phyloP scores from a whole-genome alignment of 2,888 invertebrate genomes.

The Vesta saturnalis region DNA sequence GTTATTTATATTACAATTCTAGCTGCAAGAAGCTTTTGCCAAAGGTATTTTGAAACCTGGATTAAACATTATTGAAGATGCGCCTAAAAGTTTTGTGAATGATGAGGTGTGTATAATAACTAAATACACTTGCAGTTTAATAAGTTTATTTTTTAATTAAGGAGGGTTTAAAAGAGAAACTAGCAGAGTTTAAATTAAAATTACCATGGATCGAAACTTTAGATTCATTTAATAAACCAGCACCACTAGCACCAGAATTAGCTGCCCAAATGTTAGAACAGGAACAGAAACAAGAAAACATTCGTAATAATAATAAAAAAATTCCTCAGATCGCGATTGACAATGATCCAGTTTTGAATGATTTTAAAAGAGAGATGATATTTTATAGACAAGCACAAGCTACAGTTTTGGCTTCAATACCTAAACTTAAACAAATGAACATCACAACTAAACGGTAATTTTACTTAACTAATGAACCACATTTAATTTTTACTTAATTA shows the following conservation, averaged over 20 bases:
- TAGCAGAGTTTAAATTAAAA: slow-evolving; percentile 75
- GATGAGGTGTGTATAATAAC: slow-evolving; percentile 71
- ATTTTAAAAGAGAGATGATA: slow-evolving; percentile 90
- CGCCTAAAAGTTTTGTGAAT: slow-evolving; percentile 72
- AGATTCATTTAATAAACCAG: slow-evolving; percentile 79
- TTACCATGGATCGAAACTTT: slow-evolving; percentile 89
- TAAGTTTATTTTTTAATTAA: slow-evolving; percentile 45
- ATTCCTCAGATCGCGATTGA: slow-evolving; percentile 70
- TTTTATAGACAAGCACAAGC: slow-evolving; percentile 90
- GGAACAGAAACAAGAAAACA: slow-evolving; percentile 73
- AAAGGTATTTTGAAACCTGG: slow-evolving; percentile 88
- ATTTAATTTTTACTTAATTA: not conserved
- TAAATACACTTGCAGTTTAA: too few species aligned
- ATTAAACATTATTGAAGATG: slow-evolving; percentile 74
- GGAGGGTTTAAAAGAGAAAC: slow-evolving; percentile 74
- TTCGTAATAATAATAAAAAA: slow-evolving; percentile 76
- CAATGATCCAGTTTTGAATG: slow-evolving; percentile 86
- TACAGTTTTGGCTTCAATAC: slow-evolving; percentile 83
- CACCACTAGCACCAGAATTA: slow-evolving; percentile 86
- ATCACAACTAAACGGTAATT: slow-evolving; percentile 77
- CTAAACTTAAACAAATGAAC: slow-evolving; percentile 77
- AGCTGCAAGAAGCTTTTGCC: slow-evolving; percentile 92
- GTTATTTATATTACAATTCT: slow-evolving; percentile 46
- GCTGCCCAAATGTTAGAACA: slow-evolving; percentile 81
- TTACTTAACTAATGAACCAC: not conserved